These are phyloP conservation scores for Pitta sordida DNA, from an alignment of 2,113 vertebrate species.

Conservation along the genomic window DNA sequence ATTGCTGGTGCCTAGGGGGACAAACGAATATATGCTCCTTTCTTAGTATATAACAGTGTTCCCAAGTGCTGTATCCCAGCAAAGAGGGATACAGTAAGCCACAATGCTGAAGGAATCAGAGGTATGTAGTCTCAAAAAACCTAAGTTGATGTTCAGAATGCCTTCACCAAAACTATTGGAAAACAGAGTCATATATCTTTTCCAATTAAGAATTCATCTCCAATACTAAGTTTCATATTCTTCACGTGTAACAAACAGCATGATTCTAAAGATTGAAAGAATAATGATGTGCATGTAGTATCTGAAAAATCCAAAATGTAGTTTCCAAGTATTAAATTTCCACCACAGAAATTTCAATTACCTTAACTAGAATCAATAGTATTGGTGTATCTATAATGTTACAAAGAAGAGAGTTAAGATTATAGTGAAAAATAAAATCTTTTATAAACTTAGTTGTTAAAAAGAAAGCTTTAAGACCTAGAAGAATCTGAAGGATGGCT, in stretches of 20 bases:
- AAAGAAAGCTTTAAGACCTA: neutral
- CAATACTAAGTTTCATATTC: neutral
- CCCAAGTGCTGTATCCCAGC: neutral
- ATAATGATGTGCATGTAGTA: neutral
- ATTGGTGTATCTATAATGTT: neutral
- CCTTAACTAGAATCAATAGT: neutral
- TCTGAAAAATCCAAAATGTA: neutral
- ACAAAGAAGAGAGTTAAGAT: neutral
- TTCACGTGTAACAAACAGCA: neutral
- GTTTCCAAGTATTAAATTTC: neutral
- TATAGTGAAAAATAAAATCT: neutral
- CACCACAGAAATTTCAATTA: neutral
- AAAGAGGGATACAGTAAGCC: neutral
- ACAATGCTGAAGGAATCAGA: neutral
- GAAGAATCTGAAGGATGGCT: neutral
- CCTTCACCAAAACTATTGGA: neutral
- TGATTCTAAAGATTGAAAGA: neutral
- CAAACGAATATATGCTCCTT: constrained; percentile 41
- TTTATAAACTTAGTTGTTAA: neutral
- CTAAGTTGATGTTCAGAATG: neutral
- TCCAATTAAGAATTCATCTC: neutral
- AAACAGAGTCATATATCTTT: neutral
- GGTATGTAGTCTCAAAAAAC: neutral
- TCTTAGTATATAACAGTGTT: neutral
- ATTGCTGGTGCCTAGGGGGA: neutral